Evolutionary conservation across 2,888 invertebrate species (phyloP).

Genomic region (Aleiodes leptofemur): DNA sequence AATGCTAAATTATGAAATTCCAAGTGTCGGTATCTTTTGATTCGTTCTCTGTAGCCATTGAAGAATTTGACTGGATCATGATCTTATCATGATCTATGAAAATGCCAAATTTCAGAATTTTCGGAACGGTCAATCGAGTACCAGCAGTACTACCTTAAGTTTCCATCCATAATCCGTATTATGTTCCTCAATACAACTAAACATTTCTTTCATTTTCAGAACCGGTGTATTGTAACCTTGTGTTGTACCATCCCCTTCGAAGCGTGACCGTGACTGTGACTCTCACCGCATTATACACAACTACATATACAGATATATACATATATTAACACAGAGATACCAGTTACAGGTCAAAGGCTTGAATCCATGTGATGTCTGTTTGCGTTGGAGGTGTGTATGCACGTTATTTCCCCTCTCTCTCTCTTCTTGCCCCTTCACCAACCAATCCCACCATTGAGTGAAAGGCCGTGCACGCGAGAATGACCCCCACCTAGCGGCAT

Average conservation of each 20-base stretch:
- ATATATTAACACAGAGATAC: neutral
- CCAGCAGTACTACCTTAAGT: no score
- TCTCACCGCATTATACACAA: constrained; percentile 50
- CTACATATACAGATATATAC: neutral
- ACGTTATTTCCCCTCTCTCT: neutral
- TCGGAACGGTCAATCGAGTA: no score
- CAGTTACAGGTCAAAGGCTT: constrained; percentile 28
- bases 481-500: constrained; percentile 25
- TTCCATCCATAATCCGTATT: no score
- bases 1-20: no score
- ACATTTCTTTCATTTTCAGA: constrained; percentile 18
- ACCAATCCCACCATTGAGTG: constrained; percentile 30
- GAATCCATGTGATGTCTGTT: constrained; percentile 25
- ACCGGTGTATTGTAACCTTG: constrained; percentile 51
- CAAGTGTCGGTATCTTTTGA: no score
- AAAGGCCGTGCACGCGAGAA: constrained; percentile 14
- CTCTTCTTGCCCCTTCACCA: neutral
- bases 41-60: no score
- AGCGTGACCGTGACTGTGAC: constrained; percentile 74
- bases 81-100: no score
- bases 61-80: no score
- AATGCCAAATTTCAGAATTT: no score
- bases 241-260: constrained; percentile 63
- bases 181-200: constrained; percentile 34
- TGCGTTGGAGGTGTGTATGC: constrained; percentile 12